Evolutionary conservation across 2,888 invertebrate species (phyloP), one percentile per base, ranked within the genome.

Genomic region (Eubasilissa splendida): DNA sequence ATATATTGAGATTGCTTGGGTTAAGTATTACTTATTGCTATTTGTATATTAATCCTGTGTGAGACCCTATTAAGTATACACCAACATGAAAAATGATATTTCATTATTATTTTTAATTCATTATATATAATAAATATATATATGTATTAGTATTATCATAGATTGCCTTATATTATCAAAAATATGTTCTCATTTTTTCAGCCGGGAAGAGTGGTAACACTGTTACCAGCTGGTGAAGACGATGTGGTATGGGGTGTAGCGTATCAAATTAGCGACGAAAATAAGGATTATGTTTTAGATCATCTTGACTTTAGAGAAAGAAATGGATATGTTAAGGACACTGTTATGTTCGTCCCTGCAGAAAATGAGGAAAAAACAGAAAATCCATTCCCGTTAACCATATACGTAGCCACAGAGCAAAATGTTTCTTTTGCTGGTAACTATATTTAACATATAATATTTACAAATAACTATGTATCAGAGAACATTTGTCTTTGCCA

Each of bases 241-340:
- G 93, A 93, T 80, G 89, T 90, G 85, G 98, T 98, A 0, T 98
- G 97, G 94, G 99, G 99, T 3, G 91, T 98, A 12, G 98, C 98
- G 0, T 99, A 97, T 87, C 94, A 95, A 88, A 96, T 99, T 85
- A 92, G 92, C 8, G 87, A 91, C 0, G 88, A 92, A 71, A 93
- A 97, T 83, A 92, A 92, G 83, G 91, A 92, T 9, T 87, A 90
- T 83, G 97, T 98, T 0, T 91, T 95, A 1, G 90, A 93, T 76
- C 96, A 98, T 87, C 90, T 99, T 84, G 98, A 99, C 87, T 95
- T 92, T 86, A 91, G 99, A 85, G 99, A 99, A 88, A 97, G 97
- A 87, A 97, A 96, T 88, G 99, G 99, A 10, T 99, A 99, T 86
- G 90, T 93, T 76, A 93, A 95, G 84, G 92, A 91, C 86, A 89